A percentile compares a stretch with the other conserved stretches of the same genome.
Conservation (phyloP, 2,113 vertebrate species). For the Scopus umbretta region DNA sequence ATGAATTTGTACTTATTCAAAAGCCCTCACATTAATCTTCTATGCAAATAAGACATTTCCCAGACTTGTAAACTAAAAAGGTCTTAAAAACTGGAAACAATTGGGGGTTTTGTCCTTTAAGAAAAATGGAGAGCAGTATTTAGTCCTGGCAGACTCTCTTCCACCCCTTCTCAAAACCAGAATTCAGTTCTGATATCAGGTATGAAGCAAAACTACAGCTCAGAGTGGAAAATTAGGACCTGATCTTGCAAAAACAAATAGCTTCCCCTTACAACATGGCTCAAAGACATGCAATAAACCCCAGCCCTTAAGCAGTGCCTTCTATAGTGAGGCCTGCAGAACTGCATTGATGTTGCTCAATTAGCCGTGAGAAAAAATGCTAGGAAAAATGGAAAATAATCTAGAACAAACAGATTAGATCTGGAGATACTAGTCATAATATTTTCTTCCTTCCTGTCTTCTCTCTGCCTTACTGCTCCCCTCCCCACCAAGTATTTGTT, state of each 20-base stretch:
- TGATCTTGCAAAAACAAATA: neutral
- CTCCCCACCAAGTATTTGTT: neutral
- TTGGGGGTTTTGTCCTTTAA: neutral
- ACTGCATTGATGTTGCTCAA: neutral
- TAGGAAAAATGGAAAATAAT: slow-evolving; percentile 10
- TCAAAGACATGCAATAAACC: neutral
- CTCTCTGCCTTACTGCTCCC: neutral
- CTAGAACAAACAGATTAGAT: slow-evolving; percentile 16
- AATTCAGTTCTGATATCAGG: neutral
- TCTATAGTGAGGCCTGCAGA: neutral
- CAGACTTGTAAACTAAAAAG: neutral
- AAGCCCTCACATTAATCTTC: neutral
- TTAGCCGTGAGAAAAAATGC: neutral
- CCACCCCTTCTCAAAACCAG: neutral
- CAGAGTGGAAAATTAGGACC: neutral
- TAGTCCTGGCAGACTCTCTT: neutral
- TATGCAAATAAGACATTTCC: neutral
- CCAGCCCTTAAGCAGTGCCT: neutral
- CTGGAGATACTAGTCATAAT: neutral
- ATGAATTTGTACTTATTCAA: neutral
- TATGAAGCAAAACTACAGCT: neutral
- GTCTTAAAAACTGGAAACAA: neutral
- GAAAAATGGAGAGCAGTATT: neutral
- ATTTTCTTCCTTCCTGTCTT: slow-evolving; percentile 10
- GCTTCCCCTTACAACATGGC: neutral